Percentiles rank a stretch among this genome's conserved stretches.
These are phyloP conservation scores for Xestia rhomboidea DNA, from an alignment of 2,888 invertebrate species.

Conservation along the genomic window DNA sequence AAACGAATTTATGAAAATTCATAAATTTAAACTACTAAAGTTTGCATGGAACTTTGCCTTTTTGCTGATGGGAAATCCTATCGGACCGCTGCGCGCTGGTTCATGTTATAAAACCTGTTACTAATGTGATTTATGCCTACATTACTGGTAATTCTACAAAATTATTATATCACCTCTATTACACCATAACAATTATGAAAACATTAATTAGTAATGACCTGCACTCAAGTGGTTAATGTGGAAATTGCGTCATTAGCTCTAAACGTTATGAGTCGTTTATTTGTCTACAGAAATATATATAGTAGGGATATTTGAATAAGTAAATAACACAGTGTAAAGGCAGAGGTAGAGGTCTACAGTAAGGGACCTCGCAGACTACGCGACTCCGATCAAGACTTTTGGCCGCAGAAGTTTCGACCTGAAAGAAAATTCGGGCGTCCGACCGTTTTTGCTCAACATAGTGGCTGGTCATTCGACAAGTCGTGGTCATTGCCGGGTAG, in stretches of 20 bases:
- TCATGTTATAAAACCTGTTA: neutral
- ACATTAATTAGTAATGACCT: constrained; percentile 48
- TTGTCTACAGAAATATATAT: neutral
- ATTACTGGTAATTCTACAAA: constrained; percentile 15
- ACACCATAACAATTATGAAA: constrained; percentile 41
- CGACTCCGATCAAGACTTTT: neutral
- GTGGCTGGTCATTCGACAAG: neutral
- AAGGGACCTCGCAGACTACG: neutral
- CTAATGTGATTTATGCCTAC: neutral
- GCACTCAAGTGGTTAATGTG: constrained; percentile 7
- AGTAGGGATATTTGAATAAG: neutral
- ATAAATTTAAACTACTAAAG: neutral
- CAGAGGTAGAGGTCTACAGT: neutral
- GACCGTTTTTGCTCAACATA: neutral
- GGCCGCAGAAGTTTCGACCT: too few species aligned
- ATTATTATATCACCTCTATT: constrained; percentile 26
- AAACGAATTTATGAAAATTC: neutral
- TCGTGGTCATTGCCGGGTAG: neutral
- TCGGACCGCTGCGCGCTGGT: too few species aligned
- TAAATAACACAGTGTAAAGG: neutral
- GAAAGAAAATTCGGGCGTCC: too few species aligned
- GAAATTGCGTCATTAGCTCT: constrained; percentile 16
- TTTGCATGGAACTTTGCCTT: neutral
- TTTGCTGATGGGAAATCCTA: neutral
- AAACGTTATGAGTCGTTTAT: constrained; percentile 8